phyloP scores from a whole-genome alignment of 2,113 vertebrate species.

The Myodes glareolus region DNA sequence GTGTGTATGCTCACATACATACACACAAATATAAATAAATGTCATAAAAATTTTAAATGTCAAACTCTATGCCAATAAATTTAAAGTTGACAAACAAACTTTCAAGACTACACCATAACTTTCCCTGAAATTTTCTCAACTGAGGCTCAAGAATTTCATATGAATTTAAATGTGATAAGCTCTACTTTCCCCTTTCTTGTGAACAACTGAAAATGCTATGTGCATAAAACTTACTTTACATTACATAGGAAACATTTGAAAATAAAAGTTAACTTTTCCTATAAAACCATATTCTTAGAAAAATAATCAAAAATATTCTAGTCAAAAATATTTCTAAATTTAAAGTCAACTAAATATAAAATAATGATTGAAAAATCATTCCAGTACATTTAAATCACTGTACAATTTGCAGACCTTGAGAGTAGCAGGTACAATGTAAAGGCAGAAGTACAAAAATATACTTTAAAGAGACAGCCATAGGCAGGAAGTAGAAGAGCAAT shows the following conservation, averaged over 20 bases:
- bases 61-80: constrained; percentile 6
- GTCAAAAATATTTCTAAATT: constrained; percentile 51
- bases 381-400: neutral
- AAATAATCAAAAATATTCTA: constrained; percentile 38
- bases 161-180: constrained; percentile 21
- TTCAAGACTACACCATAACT: neutral
- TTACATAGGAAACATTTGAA: constrained; percentile 21
- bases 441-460: neutral
- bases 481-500: neutral
- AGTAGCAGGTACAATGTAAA: neutral
- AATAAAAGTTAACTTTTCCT: neutral
- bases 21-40: neutral
- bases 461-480: neutral
- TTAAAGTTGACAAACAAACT: constrained; percentile 29
- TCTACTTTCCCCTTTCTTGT: constrained; percentile 25
- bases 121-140: constrained; percentile 26
- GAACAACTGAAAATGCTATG: constrained; percentile 22
- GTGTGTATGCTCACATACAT: neutral
- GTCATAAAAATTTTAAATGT: neutral
- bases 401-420: constrained; percentile 28
- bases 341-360: constrained; percentile 24
- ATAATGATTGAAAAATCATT: constrained; percentile 43
- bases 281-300: constrained; percentile 26
- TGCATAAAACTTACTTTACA: constrained; percentile 2
- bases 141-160: constrained; percentile 32